Percentiles rank a stretch among this genome's conserved stretches.
These are phyloP conservation scores for Drosophila mojavensis DNA, from an alignment of 1,140 invertebrate species.

Conservation along the genomic window DNA sequence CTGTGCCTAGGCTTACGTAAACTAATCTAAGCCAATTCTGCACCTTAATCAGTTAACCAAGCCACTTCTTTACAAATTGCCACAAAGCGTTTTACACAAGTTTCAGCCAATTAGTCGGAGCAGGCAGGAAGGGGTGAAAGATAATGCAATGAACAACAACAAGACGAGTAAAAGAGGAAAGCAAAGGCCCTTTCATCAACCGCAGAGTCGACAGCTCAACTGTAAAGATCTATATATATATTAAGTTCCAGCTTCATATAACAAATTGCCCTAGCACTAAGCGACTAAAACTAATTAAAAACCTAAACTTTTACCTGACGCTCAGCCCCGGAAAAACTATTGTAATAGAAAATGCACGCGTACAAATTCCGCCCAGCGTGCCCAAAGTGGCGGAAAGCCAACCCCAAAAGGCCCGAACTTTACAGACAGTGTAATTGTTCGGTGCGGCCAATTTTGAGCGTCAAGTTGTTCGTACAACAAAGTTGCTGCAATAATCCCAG, in stretches of 20 bases:
- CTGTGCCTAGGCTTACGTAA: not conserved
- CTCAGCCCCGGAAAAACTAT: constrained; percentile 32
- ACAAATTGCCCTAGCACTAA: constrained; percentile 36
- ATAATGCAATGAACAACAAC: constrained; percentile 8
- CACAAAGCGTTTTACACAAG: constrained; percentile 44
- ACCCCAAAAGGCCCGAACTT: constrained; percentile 25
- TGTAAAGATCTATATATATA: constrained; percentile 46
- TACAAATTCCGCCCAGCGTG: constrained; percentile 5
- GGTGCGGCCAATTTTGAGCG: constrained; percentile 36
- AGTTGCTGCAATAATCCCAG: constrained; percentile 51
- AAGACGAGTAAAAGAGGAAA: too few relatives aligned
- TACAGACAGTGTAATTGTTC: constrained; percentile 45
- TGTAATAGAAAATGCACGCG: constrained; percentile 45
- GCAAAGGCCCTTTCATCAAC: constrained; percentile 28
- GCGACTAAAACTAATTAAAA: constrained; percentile 57
- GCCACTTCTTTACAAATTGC: constrained; percentile 29
- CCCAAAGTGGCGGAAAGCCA: constrained; percentile 4
- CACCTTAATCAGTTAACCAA: too few relatives aligned
- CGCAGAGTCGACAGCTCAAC: constrained; percentile 20
- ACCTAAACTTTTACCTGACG: constrained; percentile 49
- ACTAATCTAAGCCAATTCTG: not conserved
- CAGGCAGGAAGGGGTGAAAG: not conserved
- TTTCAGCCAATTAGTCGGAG: constrained; percentile 44
- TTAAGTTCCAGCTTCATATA: constrained; percentile 35
- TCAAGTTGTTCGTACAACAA: constrained; percentile 37